Evolutionary conservation across 2,113 vertebrate species (phyloP).

Genomic region (Gobius niger): DNA sequence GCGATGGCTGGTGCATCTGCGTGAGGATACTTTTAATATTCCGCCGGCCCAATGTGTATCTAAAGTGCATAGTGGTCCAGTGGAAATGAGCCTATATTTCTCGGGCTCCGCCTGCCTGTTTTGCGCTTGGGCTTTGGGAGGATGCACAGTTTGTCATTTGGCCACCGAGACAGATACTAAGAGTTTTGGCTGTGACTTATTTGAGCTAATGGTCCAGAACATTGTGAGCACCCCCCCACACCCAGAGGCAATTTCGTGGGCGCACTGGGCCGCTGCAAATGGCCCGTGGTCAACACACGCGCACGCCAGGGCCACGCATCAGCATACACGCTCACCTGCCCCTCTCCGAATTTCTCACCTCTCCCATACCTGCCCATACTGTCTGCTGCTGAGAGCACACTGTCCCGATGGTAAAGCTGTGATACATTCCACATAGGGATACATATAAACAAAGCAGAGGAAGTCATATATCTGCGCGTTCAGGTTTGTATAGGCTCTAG

Average conservation of each 20-base stretch:
- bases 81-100: conserved; percentile 14
- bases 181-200: conserved; percentile 77
- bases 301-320: conserved; percentile 37
- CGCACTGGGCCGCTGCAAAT: conserved; percentile 73
- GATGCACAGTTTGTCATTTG: conserved; percentile 76
- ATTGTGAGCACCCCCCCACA: conserved; percentile 73
- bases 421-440: conserved; percentile 47
- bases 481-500: no score
- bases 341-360: conserved; percentile 28
- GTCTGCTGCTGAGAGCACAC: not conserved
- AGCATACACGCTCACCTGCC: conserved; percentile 36
- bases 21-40: not conserved
- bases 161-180: conserved; percentile 74
- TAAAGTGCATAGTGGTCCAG: conserved; percentile 15
- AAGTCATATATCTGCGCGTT: conserved; percentile 11
- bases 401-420: conserved; percentile 31
- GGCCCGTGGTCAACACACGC: conserved; percentile 69
- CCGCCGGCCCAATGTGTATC: not conserved
- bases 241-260: conserved; percentile 75
- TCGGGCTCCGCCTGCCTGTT: conserved; percentile 26
- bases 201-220: conserved; percentile 79
- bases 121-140: conserved; percentile 60
- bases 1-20: conserved; percentile 9
- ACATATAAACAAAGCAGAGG: conserved; percentile 42
- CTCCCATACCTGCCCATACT: conserved; percentile 1